Evolutionary conservation across 2,113 vertebrate genomes (phyloP), one percentile per base, ranked within the genome.

Genomic region (Brachionichthys hirsutus): DNA sequence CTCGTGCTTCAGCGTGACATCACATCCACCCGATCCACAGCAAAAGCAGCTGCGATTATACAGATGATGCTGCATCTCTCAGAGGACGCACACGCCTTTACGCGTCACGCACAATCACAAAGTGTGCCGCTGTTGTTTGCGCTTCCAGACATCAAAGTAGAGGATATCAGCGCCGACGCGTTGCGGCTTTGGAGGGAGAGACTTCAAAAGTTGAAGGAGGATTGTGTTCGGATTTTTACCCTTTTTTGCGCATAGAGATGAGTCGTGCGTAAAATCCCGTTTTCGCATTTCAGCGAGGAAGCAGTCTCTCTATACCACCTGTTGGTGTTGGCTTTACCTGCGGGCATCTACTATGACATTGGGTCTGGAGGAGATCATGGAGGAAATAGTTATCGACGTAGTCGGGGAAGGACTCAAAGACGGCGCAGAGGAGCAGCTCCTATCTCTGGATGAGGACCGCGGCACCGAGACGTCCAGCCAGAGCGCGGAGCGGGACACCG

Each of bases 361-460:
- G 84, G 90, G 89, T 76, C 81, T 85, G 69, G 91, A 90, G 69
- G 91, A 90, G 49, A 81, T 78, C 69, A 92, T 92, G 89, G 91
- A 92, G 81, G 90, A 92, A 77, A 63, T 86, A 67, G 85, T 89
- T 49, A 92, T 93, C 74, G 92, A 93, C 77, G 92, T 93, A 16
- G 90, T 92, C 22, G 90, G 92, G 48, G 91, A 92, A 77, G 89
- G 81, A 66, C 73, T 85, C 57, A 88, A 73, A 67, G 89, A 89
- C 41, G 77, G 72, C 56, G 86, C 36, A 71, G 88, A 90, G 60
- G 86, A 87, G 48, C 81, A 63, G 49, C 73, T 81, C 41, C 55
- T 84, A 22, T 66, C 85, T 67, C 59, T 40, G 66, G 81, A 74
- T 30, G 80, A 66, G 44, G 81, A 84, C 17, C 62, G 55, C 57